Percentiles rank a stretch among this genome's conserved stretches.
phyloP scores from a whole-genome alignment of 2,888 invertebrate genomes.

The Apodemia hepburni region DNA sequence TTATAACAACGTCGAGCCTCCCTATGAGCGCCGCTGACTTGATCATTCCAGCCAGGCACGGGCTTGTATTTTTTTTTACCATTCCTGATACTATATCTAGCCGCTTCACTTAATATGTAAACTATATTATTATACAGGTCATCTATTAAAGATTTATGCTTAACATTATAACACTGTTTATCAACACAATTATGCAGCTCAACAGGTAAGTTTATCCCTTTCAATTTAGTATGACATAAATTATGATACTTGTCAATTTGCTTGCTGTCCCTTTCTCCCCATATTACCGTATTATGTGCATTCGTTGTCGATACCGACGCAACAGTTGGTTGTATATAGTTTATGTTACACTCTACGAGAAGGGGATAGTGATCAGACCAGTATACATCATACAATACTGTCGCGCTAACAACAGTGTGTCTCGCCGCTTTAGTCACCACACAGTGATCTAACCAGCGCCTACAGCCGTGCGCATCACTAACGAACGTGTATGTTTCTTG shows the following conservation, averaged over 20 bases:
- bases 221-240: neutral
- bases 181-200: conserved; percentile 25
- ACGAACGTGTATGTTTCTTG: conserved; percentile 12
- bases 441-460: conserved; percentile 29
- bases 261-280: conserved; percentile 26
- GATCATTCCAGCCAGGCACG: conserved; percentile 31
- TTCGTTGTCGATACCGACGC: conserved; percentile 13
- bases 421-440: conserved; percentile 22
- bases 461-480: conserved; percentile 22
- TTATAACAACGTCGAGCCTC: conserved; percentile 28
- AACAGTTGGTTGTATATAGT: conserved; percentile 19
- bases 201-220: conserved; percentile 23
- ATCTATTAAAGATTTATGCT: conserved; percentile 26
- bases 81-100: conserved; percentile 12
- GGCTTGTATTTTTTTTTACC: conserved; percentile 3
- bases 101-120: conserved; percentile 19
- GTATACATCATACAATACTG: conserved; percentile 23
- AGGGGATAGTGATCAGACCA: conserved; percentile 32
- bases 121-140: conserved; percentile 29
- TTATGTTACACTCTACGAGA: conserved; percentile 27
- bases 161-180: conserved; percentile 20
- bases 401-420: conserved; percentile 8
- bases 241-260: conserved; percentile 22
- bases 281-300: conserved; percentile 21
- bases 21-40: conserved; percentile 30